Evolutionary conservation across 2,888 invertebrate genomes (phyloP).

Genomic region (Hymenopus coronatus): DNA sequence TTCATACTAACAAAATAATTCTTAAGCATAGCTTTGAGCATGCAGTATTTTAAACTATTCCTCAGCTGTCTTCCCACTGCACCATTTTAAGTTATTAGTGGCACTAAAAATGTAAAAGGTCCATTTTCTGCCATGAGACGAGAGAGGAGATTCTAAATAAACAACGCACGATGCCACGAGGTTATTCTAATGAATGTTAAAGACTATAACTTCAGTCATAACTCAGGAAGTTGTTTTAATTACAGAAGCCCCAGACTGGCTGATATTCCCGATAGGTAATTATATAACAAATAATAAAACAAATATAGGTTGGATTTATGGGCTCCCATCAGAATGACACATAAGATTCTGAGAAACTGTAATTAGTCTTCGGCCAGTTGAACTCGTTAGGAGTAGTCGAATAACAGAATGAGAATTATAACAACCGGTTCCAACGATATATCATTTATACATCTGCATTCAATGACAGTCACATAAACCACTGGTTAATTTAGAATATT

Average conservation of each 20-base stretch:
- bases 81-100: too few relatives aligned
- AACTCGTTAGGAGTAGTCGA: neutral
- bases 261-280: neutral
- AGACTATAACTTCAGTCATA: neutral
- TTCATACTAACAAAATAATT: too few relatives aligned
- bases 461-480: neutral
- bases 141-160: neutral
- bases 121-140: neutral
- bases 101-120: neutral
- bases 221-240: neutral
- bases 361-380: neutral
- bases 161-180: neutral
- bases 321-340: neutral
- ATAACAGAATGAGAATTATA: neutral
- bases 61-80: too few relatives aligned
- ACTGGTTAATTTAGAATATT: neutral
- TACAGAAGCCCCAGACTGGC: neutral
- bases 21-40: too few relatives aligned
- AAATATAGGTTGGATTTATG: neutral
- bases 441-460: slow-evolving; percentile 1
- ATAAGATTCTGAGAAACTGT: neutral
- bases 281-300: neutral
- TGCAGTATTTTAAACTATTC: too few relatives aligned
- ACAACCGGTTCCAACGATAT: neutral
- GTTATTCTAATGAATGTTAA: neutral